Percentiles rank a stretch among this genome's conserved stretches.
phyloP scores from a whole-genome alignment of 2,797 vertebrate species.

The Hirundo rustica region DNA sequence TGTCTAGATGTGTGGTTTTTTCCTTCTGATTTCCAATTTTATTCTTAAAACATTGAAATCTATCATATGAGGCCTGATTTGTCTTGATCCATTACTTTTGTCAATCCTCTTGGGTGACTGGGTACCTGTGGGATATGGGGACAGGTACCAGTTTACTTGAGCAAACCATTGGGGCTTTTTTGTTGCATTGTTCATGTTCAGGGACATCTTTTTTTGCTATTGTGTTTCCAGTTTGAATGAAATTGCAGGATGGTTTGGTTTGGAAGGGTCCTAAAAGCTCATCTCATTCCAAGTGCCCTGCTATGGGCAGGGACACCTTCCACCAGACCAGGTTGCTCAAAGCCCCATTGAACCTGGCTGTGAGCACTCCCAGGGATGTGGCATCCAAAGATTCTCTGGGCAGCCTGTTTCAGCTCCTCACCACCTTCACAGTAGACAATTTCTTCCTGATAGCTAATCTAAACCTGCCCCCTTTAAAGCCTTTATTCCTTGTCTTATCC shows the following conservation, averaged over 20 bases:
- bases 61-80: background rate
- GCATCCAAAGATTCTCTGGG: background rate
- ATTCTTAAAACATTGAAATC: background rate
- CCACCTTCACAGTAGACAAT: background rate
- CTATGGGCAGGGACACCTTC: background rate
- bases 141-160: background rate
- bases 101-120: background rate
- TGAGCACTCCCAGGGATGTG: background rate
- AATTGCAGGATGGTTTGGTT: background rate
- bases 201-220: background rate
- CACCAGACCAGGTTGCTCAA: background rate
- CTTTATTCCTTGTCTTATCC: background rate
- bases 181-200: background rate
- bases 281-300: background rate
- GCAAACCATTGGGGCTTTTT: background rate
- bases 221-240: background rate
- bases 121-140: background rate
- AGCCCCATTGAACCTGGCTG: background rate
- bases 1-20: background rate
- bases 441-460: background rate
- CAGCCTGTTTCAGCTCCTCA: background rate
- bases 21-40: background rate
- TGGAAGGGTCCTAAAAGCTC: background rate
- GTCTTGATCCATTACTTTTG: background rate
- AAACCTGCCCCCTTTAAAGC: background rate